Evolutionary conservation across 2,888 invertebrate species (phyloP).

Genomic region (Sepiola atlantica): DNA sequence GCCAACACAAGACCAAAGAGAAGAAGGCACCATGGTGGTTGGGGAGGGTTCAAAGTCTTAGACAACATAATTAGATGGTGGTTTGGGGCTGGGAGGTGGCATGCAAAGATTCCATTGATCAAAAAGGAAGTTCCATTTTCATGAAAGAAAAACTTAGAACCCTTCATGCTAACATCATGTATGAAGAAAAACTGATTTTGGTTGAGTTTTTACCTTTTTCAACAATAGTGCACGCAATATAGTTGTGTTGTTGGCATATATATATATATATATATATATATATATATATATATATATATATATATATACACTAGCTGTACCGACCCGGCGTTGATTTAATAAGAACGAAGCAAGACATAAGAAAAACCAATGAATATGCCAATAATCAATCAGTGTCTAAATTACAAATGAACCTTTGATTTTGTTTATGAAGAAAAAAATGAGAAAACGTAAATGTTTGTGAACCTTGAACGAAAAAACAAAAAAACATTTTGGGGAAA

Average conservation of each 20-base stretch:
- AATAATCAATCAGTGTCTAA: no score
- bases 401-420: no score
- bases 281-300: not conserved
- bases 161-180: not conserved
- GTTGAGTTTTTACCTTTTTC: not conserved
- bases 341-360: no score
- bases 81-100: not conserved
- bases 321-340: no score
- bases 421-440: no score
- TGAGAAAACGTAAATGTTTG: no score
- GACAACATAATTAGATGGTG: not conserved
- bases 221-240: not conserved
- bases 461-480: no score
- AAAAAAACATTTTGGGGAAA: no score
- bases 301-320: not conserved
- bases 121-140: not conserved
- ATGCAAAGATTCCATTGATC: constrained; percentile 19
- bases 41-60: not conserved
- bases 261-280: not conserved
- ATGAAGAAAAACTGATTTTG: not conserved
- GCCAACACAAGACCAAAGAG: not conserved
- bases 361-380: no score
- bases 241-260: no score
- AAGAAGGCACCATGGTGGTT: not conserved
- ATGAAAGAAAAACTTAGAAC: not conserved